These are phyloP conservation scores for Gorsachius magnificus DNA, from an alignment of 2,797 vertebrate genomes.

Conservation along the genomic window DNA sequence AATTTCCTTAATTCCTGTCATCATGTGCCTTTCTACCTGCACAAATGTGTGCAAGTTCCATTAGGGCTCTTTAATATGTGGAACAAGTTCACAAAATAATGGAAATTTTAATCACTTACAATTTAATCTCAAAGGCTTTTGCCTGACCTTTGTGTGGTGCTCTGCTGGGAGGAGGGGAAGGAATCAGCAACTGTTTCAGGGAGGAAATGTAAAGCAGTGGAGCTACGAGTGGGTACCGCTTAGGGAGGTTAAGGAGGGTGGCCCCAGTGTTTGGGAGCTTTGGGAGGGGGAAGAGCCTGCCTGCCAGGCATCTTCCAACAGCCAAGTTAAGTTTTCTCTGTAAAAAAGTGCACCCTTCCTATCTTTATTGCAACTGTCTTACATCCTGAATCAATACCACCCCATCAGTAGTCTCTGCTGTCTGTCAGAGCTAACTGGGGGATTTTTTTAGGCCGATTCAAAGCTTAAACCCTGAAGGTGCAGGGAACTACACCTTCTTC, in stretches of 20 bases:
- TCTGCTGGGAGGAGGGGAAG: background rate
- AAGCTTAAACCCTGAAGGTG: background rate
- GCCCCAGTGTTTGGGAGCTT: background rate
- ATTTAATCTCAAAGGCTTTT: constrained; percentile 65
- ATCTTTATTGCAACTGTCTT: background rate
- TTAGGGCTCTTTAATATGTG: constrained; percentile 51
- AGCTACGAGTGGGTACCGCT: background rate
- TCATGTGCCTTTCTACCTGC: constrained; percentile 54
- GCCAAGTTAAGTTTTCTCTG: background rate
- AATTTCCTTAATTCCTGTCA: constrained; percentile 65
- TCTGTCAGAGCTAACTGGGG: background rate
- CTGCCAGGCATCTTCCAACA: background rate
- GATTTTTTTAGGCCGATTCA: background rate
- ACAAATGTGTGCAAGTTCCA: constrained; percentile 45
- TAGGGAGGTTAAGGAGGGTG: background rate
- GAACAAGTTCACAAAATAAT: constrained; percentile 66
- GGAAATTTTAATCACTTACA: constrained; percentile 67
- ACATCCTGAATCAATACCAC: background rate
- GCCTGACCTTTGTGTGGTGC: constrained; percentile 12
- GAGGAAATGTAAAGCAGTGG: background rate
- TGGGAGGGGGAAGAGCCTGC: background rate
- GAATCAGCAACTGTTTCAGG: background rate
- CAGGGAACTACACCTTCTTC: background rate
- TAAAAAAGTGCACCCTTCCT: background rate
- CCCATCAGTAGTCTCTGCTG: background rate